These are phyloP conservation scores for Patagioenas fasciata DNA, from an alignment of 2,113 vertebrate genomes.

Conservation along the genomic window DNA sequence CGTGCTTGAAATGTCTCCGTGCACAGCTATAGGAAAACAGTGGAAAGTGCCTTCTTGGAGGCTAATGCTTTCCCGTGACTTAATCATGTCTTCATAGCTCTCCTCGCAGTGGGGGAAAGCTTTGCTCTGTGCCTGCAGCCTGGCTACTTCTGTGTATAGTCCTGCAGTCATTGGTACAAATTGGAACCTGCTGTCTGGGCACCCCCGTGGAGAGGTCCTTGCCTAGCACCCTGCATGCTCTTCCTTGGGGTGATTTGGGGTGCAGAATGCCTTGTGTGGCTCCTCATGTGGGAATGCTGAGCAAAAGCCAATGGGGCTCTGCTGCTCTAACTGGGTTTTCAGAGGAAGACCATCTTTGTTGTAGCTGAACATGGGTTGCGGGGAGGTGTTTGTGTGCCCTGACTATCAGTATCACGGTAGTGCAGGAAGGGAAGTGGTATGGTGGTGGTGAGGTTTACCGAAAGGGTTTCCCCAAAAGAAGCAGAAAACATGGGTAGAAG, in stretches of 20 bases:
- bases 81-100: not conserved
- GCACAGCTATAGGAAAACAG: not conserved
- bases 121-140: not conserved
- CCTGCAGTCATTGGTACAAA: accelerated
- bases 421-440: not conserved
- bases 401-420: accelerated
- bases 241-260: not conserved
- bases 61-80: not conserved
- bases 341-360: accelerated
- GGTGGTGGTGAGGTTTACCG: not conserved
- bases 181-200: not conserved
- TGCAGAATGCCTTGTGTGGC: not conserved
- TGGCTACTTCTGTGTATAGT: not conserved
- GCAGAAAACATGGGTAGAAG: not conserved
- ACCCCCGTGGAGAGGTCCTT: not conserved
- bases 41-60: not conserved
- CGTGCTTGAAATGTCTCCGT: not conserved
- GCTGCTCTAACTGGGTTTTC: not conserved
- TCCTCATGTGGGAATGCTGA: accelerated
- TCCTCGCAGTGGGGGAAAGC: not conserved
- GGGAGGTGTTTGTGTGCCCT: not conserved
- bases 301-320: not conserved
- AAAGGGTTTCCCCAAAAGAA: not conserved
- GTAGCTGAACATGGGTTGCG: not conserved
- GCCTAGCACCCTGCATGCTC: not conserved